These are phyloP conservation scores for Leucoma salicis DNA, from an alignment of 2,888 invertebrate species.

Conservation along the genomic window DNA sequence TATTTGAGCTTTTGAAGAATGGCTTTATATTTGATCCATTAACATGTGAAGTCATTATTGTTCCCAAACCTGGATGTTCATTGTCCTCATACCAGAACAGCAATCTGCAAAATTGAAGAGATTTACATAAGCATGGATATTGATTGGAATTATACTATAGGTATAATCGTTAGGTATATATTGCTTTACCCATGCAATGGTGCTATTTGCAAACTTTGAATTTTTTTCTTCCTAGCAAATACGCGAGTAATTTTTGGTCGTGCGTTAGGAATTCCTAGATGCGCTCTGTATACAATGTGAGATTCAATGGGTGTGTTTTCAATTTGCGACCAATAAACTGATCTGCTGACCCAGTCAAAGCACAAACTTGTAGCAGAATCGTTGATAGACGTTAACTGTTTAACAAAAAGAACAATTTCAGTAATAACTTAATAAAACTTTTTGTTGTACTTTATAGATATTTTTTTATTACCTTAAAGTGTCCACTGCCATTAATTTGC, in stretches of 20 bases:
- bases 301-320: slow-evolving; percentile 67
- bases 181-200: slow-evolving; percentile 86
- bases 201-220: slow-evolving; percentile 87
- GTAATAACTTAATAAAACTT: not conserved
- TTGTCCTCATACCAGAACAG: slow-evolving; percentile 90
- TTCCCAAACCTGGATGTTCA: slow-evolving; percentile 79
- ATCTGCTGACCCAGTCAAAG: slow-evolving; percentile 93
- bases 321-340: slow-evolving; percentile 90
- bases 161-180: not conserved
- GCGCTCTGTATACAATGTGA: slow-evolving; percentile 84
- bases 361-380: slow-evolving; percentile 84
- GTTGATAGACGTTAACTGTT: slow-evolving; percentile 70
- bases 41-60: slow-evolving; percentile 84
- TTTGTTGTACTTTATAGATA: not conserved
- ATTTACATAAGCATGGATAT: not conserved
- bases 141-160: not conserved
- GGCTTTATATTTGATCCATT: slow-evolving; percentile 79
- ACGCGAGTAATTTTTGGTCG: slow-evolving; percentile 79
- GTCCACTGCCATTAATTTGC: slow-evolving; percentile 78
- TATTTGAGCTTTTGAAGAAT: slow-evolving; percentile 78
- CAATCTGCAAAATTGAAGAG: slow-evolving; percentile 69
- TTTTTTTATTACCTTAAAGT: slow-evolving; percentile 59
- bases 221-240: slow-evolving; percentile 77
- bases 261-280: slow-evolving; percentile 83
- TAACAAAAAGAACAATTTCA: not conserved